phyloP scores from a whole-genome alignment of 2,797 vertebrate genomes.

The Sebastes matsubarae region DNA sequence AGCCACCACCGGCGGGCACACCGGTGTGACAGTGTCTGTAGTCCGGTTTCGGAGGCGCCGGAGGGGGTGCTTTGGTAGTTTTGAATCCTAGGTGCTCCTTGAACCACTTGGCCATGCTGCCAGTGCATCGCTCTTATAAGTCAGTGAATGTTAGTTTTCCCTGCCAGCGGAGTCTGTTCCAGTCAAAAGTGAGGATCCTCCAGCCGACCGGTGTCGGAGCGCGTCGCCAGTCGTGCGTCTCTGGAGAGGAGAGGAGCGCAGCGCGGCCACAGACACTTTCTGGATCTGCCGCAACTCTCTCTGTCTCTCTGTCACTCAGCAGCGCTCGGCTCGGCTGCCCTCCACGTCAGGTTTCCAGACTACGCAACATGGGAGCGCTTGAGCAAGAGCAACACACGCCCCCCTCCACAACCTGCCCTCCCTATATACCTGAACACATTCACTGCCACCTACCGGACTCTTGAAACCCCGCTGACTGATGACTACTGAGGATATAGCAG shows the following conservation, averaged over 20 bases:
- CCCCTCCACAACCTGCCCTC: slow-evolving; percentile 52
- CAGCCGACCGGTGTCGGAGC: slow-evolving; percentile 37
- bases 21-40: slow-evolving; percentile 86
- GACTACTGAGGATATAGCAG: neutral
- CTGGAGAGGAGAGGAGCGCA: slow-evolving; percentile 27
- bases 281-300: slow-evolving; percentile 63
- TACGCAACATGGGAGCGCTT: slow-evolving; percentile 74
- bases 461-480: slow-evolving; percentile 8
- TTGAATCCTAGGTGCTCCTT: slow-evolving; percentile 97
- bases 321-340: slow-evolving; percentile 10
- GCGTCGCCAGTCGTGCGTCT: slow-evolving; percentile 54
- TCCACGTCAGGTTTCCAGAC: slow-evolving; percentile 69
- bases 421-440: slow-evolving; percentile 72
- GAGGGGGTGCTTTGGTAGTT: slow-evolving; percentile 90
- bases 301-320: slow-evolving; percentile 20
- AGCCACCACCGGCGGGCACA: slow-evolving; percentile 74
- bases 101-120: slow-evolving; percentile 97
- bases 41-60: slow-evolving; percentile 93
- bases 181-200: slow-evolving; percentile 41
- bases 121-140: slow-evolving; percentile 87
- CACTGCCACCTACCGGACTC: slow-evolving; percentile 84
- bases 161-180: slow-evolving; percentile 52
- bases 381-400: slow-evolving; percentile 63
- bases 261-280: slow-evolving; percentile 67
- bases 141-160: slow-evolving; percentile 70